Evolutionary conservation across 1,140 invertebrate species (phyloP).

Genomic region (Galendromus occidentalis): DNA sequence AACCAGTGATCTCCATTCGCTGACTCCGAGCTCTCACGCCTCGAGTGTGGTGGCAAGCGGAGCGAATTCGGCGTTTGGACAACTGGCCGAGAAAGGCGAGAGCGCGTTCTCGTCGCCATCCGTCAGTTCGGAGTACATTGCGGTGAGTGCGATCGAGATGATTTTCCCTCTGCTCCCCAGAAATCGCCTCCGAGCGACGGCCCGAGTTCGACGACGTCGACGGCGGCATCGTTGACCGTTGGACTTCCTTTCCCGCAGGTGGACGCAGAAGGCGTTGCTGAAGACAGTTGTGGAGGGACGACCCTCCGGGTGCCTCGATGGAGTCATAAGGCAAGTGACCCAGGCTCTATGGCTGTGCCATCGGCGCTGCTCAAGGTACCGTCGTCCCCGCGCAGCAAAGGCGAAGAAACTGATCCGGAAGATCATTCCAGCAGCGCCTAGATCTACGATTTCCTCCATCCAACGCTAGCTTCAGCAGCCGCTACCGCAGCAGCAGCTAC

Average conservation of each 20-base stretch:
- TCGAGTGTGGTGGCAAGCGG: not conserved
- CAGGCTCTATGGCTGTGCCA: conserved; percentile 8
- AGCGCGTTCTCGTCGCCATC: not conserved
- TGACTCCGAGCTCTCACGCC: not conserved
- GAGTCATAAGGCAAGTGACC: conserved; percentile 10
- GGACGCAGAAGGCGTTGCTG: not conserved
- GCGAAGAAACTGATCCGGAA: not conserved
- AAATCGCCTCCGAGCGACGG: no score
- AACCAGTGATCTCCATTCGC: conserved; percentile 46
- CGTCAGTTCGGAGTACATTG: conserved; percentile 9
- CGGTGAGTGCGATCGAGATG: not conserved
- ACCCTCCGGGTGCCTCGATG: conserved; percentile 10
- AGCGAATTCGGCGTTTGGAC: not conserved
- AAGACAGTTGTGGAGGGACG: not conserved
- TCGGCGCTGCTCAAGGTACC: not conserved
- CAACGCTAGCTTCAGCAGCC: no score
- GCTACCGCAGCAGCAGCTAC: no score
- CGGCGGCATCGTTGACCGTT: no score
- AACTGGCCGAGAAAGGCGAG: conserved; percentile 9
- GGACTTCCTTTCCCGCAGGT: not conserved
- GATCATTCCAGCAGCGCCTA: conserved; percentile 5
- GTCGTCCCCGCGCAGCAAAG: not conserved
- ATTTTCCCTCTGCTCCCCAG: no score
- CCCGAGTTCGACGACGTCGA: no score
- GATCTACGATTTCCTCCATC: not conserved